These are phyloP conservation scores for Lordiphosa mommai DNA, from an alignment of 1,140 invertebrate species.

Conservation along the genomic window DNA sequence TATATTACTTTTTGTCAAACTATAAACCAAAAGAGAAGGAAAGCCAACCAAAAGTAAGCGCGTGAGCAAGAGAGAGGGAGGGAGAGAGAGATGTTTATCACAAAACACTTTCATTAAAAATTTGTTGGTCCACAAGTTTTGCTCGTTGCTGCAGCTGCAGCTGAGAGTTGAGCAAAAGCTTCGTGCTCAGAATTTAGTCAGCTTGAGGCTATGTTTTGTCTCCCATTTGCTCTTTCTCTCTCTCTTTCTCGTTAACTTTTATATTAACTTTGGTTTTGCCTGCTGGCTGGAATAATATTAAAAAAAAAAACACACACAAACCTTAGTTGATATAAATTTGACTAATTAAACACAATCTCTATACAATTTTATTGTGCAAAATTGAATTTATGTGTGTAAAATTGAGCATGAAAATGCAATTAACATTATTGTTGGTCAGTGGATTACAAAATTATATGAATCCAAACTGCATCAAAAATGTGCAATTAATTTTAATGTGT, in stretches of 20 bases:
- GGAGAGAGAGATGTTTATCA: conserved; percentile 18
- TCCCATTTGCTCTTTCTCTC: not conserved
- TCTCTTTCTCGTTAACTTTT: not conserved
- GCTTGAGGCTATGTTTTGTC: conserved; percentile 1
- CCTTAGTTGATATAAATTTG: not conserved
- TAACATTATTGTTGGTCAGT: conserved; percentile 48
- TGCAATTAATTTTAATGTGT: conserved; percentile 44
- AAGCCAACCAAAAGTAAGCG: not conserved
- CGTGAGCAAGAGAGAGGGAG: not conserved
- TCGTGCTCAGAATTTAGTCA: conserved; percentile 15
- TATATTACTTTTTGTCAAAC: conserved; percentile 1
- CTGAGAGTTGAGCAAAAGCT: not conserved
- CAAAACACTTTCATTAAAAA: conserved; percentile 40
- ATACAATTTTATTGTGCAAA: conserved; percentile 10
- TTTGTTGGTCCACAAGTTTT: conserved; percentile 25
- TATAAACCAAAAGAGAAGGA: not conserved
- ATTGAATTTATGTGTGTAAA: conserved; percentile 32
- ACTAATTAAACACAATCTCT: not conserved
- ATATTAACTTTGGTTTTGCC: conserved; percentile 27
- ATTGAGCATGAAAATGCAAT: conserved; percentile 53
- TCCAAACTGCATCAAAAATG: conserved; percentile 10
- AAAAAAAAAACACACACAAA: too few relatives aligned
- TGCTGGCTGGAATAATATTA: conserved; percentile 3
- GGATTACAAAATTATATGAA: conserved; percentile 25
- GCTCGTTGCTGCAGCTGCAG: not conserved